A percentile compares a stretch with the other conserved stretches of the same genome.
Conservation (phyloP, 2,113 vertebrate species). For the Brachyhypopomus occidentalis region DNA sequence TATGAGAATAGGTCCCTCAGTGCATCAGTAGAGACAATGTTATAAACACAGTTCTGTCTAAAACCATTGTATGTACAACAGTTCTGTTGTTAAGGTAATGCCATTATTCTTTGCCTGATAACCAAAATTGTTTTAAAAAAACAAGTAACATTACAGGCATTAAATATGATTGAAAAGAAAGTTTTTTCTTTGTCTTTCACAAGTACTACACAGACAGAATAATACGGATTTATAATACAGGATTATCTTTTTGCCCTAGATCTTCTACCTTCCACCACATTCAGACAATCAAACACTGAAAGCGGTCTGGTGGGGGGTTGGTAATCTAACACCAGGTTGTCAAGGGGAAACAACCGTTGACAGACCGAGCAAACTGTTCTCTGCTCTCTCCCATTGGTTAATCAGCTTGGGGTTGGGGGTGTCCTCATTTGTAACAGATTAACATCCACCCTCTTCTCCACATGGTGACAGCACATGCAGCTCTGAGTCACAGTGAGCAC, state of each 20-base stretch:
- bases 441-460: background rate
- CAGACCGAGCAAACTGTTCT: constrained; percentile 26
- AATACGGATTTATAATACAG: background rate
- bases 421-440: constrained; percentile 11
- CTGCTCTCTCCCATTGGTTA: background rate
- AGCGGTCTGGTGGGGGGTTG: background rate
- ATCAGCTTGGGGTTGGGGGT: background rate
- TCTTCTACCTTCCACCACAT: background rate
- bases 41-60: no score
- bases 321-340: background rate
- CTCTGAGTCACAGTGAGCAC: no score
- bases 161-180: no score
- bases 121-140: no score
- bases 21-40: no score
- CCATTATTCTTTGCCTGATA: no score
- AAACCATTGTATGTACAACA: no score
- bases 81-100: no score
- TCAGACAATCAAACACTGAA: background rate
- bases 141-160: no score
- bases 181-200: background rate
- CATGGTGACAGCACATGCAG: background rate
- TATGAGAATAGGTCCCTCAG: no score
- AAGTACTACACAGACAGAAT: background rate
- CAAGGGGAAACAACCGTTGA: background rate
- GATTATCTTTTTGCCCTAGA: background rate